Percentiles rank a stretch among this genome's conserved stretches.
phyloP scores from a whole-genome alignment of 1,140 invertebrate genomes.

The Danaus melanippus region DNA sequence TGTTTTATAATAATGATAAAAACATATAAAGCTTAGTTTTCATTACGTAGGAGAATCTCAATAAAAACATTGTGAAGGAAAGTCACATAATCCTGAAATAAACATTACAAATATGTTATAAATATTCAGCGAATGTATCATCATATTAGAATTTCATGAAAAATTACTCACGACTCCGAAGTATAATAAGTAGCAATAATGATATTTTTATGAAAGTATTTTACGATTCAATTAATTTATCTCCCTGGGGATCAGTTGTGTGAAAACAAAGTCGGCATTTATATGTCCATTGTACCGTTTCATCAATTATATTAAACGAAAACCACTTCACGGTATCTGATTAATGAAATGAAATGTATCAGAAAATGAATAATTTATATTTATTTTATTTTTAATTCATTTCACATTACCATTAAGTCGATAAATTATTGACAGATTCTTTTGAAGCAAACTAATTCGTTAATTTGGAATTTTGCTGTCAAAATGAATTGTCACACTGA shows the following conservation, averaged over 20 bases:
- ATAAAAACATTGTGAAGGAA: neutral
- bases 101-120: slow-evolving; percentile 2
- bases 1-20: too few species aligned
- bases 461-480: too few species aligned
- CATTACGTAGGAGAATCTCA: too few species aligned
- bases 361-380: slow-evolving; percentile 5
- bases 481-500: too few species aligned
- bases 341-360: neutral
- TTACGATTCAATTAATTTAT: too few species aligned
- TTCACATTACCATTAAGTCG: slow-evolving; percentile 6
- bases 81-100: slow-evolving; percentile 2
- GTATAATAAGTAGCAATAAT: neutral
- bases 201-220: too few species aligned
- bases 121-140: slow-evolving; percentile 1
- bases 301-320: slow-evolving; percentile 3
- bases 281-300: slow-evolving; percentile 5
- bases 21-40: too few species aligned
- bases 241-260: neutral
- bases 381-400: slow-evolving; percentile 1
- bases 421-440: too few species aligned
- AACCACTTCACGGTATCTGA: too few species aligned
- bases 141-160: slow-evolving; percentile 1
- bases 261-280: slow-evolving; percentile 9
- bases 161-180: neutral
- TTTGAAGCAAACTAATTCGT: too few species aligned